Conservation (phyloP, 2,113 vertebrate genomes). For the Daphoenositta chrysoptera region DNA sequence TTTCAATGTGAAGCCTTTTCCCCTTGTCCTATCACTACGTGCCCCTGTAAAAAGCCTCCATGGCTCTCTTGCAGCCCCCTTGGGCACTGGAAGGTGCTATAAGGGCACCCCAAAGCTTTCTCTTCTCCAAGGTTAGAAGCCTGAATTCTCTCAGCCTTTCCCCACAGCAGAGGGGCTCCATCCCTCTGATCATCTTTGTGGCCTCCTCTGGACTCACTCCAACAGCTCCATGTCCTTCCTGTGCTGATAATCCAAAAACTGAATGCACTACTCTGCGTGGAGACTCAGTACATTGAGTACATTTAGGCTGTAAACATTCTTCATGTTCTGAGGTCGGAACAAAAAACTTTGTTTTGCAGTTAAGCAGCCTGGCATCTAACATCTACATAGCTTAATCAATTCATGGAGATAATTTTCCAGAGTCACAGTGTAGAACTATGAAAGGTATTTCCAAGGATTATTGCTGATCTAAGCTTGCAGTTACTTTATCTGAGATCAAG, state of each 20-base stretch:
- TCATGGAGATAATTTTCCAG: background rate
- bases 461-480: constrained; percentile 11
- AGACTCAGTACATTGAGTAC: background rate
- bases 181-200: background rate
- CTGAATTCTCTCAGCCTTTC: background rate
- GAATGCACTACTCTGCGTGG: accelerated
- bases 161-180: background rate
- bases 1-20: background rate
- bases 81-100: no score
- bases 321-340: background rate
- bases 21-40: background rate
- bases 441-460: constrained; percentile 4
- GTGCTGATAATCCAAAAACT: background rate
- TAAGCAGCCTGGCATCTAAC: background rate
- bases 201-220: background rate
- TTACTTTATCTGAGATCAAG: constrained; percentile 9
- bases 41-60: background rate
- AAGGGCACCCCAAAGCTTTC: background rate
- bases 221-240: background rate
- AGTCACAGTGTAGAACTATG: background rate
- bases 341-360: background rate
- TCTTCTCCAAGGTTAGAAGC: background rate
- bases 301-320: background rate
- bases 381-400: background rate
- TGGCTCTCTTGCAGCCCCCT: no score